Evolutionary conservation across 2,888 invertebrate genomes (phyloP).

Genomic region (Meiosimyza decipiens): DNA sequence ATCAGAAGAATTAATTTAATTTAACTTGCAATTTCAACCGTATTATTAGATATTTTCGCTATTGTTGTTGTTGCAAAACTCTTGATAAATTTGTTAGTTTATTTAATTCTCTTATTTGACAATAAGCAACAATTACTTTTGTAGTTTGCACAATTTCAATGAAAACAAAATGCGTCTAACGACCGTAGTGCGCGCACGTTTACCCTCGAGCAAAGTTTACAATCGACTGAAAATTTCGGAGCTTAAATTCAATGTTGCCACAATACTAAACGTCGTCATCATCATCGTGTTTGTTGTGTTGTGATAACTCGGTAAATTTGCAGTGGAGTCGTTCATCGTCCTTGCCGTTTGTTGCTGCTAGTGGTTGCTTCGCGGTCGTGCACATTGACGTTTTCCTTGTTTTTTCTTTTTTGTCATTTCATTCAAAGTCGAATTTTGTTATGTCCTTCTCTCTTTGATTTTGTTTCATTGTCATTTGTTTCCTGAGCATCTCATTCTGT

Average conservation of each 20-base stretch:
- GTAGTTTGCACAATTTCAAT: no score
- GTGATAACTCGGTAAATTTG: background rate
- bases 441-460: no score
- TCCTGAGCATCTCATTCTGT: no score
- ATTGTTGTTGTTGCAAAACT: background rate
- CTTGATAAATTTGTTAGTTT: no score
- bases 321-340: conserved; percentile 1
- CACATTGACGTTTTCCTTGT: no score
- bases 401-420: no score
- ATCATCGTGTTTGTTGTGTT: no score
- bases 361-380: conserved; percentile 10
- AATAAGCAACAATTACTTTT: no score
- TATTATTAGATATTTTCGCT: background rate
- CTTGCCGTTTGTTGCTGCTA: conserved; percentile 17
- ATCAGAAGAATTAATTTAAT: background rate
- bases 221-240: conserved; percentile 21
- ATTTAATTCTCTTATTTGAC: no score
- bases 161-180: background rate
- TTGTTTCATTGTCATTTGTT: no score
- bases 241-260: background rate
- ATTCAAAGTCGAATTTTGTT: no score
- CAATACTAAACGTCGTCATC: no score
- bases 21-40: background rate
- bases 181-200: background rate
- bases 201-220: conserved; percentile 14